phyloP scores from a whole-genome alignment of 2,888 invertebrate genomes.

The Altica lythri region DNA sequence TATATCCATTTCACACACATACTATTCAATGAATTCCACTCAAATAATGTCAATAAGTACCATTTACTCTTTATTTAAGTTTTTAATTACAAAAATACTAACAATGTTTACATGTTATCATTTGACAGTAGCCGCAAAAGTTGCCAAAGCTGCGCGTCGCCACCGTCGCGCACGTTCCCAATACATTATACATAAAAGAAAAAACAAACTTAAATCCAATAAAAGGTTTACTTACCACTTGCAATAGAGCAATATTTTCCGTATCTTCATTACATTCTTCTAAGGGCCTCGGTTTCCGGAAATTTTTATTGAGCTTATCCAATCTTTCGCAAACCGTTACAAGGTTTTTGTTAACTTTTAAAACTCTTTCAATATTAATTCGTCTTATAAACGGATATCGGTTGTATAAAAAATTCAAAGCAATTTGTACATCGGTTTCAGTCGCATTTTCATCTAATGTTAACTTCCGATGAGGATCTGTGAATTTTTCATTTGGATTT shows the following conservation, averaged over 20 bases:
- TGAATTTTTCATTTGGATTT: slow-evolving; percentile 45
- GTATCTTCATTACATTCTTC: slow-evolving; percentile 28
- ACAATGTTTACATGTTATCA: too few relatives aligned
- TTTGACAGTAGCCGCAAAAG: too few relatives aligned
- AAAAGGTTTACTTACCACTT: slow-evolving; percentile 49
- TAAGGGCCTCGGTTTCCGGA: slow-evolving; percentile 32
- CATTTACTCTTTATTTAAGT: too few relatives aligned
- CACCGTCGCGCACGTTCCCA: too few relatives aligned
- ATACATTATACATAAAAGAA: not conserved
- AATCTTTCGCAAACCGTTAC: slow-evolving; percentile 43
- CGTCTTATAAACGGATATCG: slow-evolving; percentile 44
- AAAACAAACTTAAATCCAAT: not conserved
- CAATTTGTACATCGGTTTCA: slow-evolving; percentile 41
- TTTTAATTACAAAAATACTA: too few relatives aligned
- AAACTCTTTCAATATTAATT: slow-evolving; percentile 44
- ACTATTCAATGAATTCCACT: too few relatives aligned
- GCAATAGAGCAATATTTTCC: slow-evolving; percentile 47
- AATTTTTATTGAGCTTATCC: slow-evolving; percentile 41
- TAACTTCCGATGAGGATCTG: slow-evolving; percentile 38
- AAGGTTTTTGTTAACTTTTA: slow-evolving; percentile 45
- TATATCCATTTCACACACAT: too few relatives aligned
- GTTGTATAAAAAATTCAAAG: slow-evolving; percentile 46
- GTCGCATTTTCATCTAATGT: slow-evolving; percentile 37
- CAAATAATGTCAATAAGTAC: too few relatives aligned
- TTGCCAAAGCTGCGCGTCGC: too few relatives aligned